Conservation (phyloP, 37 sponge, comb jelly and placozoan species). For the Spongilla lacustris region DNA sequence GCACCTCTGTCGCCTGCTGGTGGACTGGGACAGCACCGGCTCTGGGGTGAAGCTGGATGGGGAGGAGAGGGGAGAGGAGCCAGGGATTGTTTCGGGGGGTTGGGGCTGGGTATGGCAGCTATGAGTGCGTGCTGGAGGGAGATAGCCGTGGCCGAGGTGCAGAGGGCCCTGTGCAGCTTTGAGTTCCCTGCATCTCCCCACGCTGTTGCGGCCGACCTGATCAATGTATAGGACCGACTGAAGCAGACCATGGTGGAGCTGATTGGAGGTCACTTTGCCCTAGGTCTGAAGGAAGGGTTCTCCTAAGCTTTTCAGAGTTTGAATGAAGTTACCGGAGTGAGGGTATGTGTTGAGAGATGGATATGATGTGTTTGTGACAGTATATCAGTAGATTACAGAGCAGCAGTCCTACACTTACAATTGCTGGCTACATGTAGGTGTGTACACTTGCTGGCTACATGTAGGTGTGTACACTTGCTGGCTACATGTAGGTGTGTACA, state of each 20-base stretch:
- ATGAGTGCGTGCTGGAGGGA: conserved; percentile 52
- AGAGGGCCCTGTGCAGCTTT: conserved; percentile 7
- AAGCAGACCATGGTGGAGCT: conserved; percentile 71
- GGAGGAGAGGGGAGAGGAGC: not conserved
- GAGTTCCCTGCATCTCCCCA: conserved; percentile 23
- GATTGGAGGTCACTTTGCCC: conserved; percentile 71
- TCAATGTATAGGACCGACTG: conserved; percentile 52
- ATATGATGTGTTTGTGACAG: too few species aligned
- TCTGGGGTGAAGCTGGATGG: conserved; percentile 4
- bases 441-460: too few species aligned
- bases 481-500: too few species aligned
- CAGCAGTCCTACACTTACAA: too few species aligned
- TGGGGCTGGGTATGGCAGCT: conserved; percentile 27
- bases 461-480: too few species aligned
- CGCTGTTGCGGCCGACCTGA: conserved; percentile 23
- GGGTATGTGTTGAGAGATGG: conserved; percentile 22
- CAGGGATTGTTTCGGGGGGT: not conserved
- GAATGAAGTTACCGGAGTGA: conserved; percentile 56
- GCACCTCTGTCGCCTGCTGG: conserved; percentile 69
- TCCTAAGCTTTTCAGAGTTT: conserved; percentile 54
- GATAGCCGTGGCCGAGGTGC: conserved; percentile 10
- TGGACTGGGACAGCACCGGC: conserved; percentile 63
- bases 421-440: too few species aligned
- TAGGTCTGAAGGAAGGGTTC: conserved; percentile 75
- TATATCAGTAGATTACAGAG: too few species aligned